Evolutionary conservation across 2,113 vertebrate species (phyloP).

Genomic region (Epinephelus cyanopodus): DNA sequence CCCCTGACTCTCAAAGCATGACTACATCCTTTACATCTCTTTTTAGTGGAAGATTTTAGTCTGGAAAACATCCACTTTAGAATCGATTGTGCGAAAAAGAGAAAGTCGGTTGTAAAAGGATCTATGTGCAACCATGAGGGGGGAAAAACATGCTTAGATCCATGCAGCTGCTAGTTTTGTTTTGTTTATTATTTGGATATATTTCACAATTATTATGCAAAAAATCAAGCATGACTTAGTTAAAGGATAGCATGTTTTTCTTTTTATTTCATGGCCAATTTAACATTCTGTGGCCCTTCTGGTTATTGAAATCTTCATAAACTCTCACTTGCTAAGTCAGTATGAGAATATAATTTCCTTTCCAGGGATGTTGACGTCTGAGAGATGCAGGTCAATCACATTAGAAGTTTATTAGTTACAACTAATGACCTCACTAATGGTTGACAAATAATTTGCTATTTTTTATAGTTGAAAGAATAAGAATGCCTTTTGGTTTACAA

Average conservation of each 20-base stretch:
- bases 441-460: neutral
- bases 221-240: neutral
- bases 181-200: neutral
- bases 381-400: neutral
- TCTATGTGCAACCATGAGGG: neutral
- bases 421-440: neutral
- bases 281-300: neutral
- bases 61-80: slow-evolving; percentile 6
- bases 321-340: neutral
- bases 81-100: neutral
- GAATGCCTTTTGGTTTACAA: neutral
- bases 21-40: neutral
- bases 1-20: neutral
- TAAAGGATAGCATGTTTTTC: neutral
- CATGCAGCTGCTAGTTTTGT: neutral
- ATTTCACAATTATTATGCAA: neutral
- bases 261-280: slow-evolving; percentile 8
- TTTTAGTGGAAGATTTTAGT: neutral
- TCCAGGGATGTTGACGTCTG: no score
- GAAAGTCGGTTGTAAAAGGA: slow-evolving; percentile 2
- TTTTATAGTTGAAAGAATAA: neutral
- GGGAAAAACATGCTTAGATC: neutral
- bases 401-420: neutral
- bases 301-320: neutral
- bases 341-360: no score